Percentiles rank a stretch among this genome's conserved stretches.
Evolutionary conservation across 2,797 vertebrate genomes (phyloP).

Genomic region (Bovichtus variegatus): DNA sequence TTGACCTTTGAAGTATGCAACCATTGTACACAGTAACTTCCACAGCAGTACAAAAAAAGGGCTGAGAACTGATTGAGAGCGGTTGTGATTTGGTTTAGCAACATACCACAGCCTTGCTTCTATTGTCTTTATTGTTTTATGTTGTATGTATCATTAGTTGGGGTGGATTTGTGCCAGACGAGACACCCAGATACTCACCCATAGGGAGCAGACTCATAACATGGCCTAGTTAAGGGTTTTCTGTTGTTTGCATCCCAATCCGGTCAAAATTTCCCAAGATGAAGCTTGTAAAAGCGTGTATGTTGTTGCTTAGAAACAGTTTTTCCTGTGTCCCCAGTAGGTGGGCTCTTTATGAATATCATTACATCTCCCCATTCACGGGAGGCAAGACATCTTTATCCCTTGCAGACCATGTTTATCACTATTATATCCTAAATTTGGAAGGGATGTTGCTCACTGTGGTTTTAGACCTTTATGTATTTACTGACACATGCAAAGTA

Average conservation of each 20-base stretch:
- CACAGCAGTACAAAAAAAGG: constrained; percentile 14
- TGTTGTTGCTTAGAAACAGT: constrained; percentile 87
- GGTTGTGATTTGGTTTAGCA: constrained; percentile 25
- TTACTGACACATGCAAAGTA: constrained; percentile 45
- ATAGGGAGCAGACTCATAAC: constrained; percentile 73
- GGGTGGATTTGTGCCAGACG: constrained; percentile 59
- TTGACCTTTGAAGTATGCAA: constrained; percentile 36
- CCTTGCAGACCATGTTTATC: constrained; percentile 69
- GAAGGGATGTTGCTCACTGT: constrained; percentile 25
- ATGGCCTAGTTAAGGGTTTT: constrained; percentile 82
- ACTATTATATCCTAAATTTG: constrained; percentile 59
- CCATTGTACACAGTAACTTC: constrained; percentile 42
- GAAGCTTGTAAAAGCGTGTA: constrained; percentile 77
- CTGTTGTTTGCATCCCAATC: constrained; percentile 81
- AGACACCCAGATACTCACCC: constrained; percentile 64
- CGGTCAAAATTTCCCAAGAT: constrained; percentile 84
- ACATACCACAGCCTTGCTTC: constrained; percentile 37
- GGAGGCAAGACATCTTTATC: constrained; percentile 74
- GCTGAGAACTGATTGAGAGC: neutral
- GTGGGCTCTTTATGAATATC: constrained; percentile 86
- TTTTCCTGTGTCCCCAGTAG: constrained; percentile 77
- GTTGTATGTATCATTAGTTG: constrained; percentile 66
- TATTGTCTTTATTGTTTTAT: constrained; percentile 60
- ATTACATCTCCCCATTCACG: constrained; percentile 79
- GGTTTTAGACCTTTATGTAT: constrained; percentile 31